Base-by-base conservation (phyloP, 2,888 invertebrate species). In the Nipponacmea schrenckii region DNA sequence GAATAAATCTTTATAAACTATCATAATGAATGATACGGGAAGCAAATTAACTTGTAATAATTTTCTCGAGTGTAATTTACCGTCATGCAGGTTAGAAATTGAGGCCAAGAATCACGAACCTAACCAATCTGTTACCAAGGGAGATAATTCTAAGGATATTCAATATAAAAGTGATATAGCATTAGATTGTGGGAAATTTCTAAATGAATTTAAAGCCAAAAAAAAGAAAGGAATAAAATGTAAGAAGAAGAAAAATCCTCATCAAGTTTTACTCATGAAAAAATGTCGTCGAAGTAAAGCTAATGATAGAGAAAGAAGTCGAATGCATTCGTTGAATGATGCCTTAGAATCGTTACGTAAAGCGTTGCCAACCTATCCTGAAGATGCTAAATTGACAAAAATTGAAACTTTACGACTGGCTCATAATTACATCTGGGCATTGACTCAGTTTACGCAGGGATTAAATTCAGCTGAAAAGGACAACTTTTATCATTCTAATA, bases 361-460 rank as follows among this genome's bases (percentile, higher is more conserved):
- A 67, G 86, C 87, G 39, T 83, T 90, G 15, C 90, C 90, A 3
- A 77, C 79, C 62, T 92, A 96, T 71, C 85, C 86, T 0, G 86
- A 86, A 26, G 88, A 88, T 39, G 90, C 91, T 81, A 91, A 91
- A 80, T 84, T 91, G 69, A 91, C 91, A 48, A 92, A 91, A 82
- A 92, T 91, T 73, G 93, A 93, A 88, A 93, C 93, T 0, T 87
- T 93, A 14, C 90, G 93, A 64, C 97, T 97, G 86, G 97, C 98
- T 0, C 95, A 97, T 89, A 97, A 97, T 87, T 98, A 98, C 89
- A 98, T 98, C 74, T 96, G 94, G 91, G 96, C 97, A 0, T 89
- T 98, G 72, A 93, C 94, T 24, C 56, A 56, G 20, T 56, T 56
- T 24, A 56, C 56, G 4, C 56, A 56, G 24, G 56, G 24, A 20